Base-by-base conservation (phyloP, 64 coral and sea anemone genomes). In the Acropora yongei region DNA sequence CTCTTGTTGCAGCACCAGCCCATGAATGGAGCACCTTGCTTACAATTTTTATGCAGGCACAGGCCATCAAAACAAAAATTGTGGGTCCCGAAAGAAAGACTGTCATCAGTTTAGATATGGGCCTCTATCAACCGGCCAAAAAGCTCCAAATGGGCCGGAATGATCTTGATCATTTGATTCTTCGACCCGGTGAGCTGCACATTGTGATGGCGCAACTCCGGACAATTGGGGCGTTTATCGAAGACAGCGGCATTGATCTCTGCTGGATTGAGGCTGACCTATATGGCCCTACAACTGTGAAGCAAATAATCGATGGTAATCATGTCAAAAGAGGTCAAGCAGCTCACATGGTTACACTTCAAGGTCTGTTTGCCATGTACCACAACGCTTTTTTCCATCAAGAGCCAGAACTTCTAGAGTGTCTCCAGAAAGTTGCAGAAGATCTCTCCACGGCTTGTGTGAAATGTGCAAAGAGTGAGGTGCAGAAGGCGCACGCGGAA, bases 231-330 rank as follows among this genome's bases (percentile, higher is more conserved):
- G 49, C 69, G 45, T 92, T 76, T 42, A 78, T 85, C 44, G 90
- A 92, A 43, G 44, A 74, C 74, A 85, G 80, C 78, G 77, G 84
- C 12, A 88, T 93, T 55, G 91, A 93, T 49, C 61, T 93, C 61
- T 88, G 91, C 55, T 93, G 91, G 84, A 80, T 60, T 11, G 84
- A 93, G 83, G 43, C 91, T 14, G 84, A 88, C 44, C 47, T 93
- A 12, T 93, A 93, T 61, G 92, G 85, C 13, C 78, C 92, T 6
- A 42, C 92, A 57, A 93, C 85, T 80, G 82, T 92, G 18, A 92
- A 92, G 80, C 89, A 91, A 58, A 91, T 91, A 65, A 42, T 88
- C 44, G 76, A 80, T 43, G 88, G 88, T 48, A 89, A 80, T 39
- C 76, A 89, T 50, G 75, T 89, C 58, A 78, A 66, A 50, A 69